phyloP scores from a whole-genome alignment of 2,113 vertebrate genomes.

The Antechinus stuartii region DNA sequence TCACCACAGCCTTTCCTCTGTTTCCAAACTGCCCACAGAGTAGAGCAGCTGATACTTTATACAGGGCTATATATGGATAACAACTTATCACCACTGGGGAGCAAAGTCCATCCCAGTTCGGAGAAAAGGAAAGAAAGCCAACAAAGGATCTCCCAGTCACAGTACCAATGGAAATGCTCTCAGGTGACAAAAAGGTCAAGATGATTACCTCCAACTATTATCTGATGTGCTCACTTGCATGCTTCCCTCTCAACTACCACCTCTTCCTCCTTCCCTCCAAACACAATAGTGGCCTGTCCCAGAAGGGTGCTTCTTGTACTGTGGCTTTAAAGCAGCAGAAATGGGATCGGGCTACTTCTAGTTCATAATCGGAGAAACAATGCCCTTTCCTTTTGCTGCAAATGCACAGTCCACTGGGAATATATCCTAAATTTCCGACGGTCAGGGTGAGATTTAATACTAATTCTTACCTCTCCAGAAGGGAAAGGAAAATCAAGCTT shows the following conservation, averaged over 20 bases:
- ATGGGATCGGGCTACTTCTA: background rate
- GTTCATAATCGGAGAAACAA: constrained; percentile 33
- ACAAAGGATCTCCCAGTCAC: background rate
- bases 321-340: background rate
- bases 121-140: constrained; percentile 27
- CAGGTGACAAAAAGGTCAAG: constrained; percentile 28
- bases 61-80: constrained; percentile 70
- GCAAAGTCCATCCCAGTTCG: constrained; percentile 77
- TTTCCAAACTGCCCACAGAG: constrained; percentile 44
- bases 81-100: constrained; percentile 55
- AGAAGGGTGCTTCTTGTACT: constrained; percentile 11
- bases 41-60: constrained; percentile 64
- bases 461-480: constrained; percentile 46
- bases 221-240: background rate
- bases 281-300: background rate
- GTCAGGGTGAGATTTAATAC: background rate
- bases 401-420: background rate
- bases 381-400: constrained; percentile 53
- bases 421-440: constrained; percentile 50
- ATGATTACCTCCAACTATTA: constrained; percentile 1
- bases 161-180: background rate
- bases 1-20: constrained; percentile 19
- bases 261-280: background rate
- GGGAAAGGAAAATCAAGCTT: constrained; percentile 39
- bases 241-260: background rate